Evolutionary conservation across 2,797 vertebrate genomes (phyloP).

Genomic region (Paedocypris micromegethes): DNA sequence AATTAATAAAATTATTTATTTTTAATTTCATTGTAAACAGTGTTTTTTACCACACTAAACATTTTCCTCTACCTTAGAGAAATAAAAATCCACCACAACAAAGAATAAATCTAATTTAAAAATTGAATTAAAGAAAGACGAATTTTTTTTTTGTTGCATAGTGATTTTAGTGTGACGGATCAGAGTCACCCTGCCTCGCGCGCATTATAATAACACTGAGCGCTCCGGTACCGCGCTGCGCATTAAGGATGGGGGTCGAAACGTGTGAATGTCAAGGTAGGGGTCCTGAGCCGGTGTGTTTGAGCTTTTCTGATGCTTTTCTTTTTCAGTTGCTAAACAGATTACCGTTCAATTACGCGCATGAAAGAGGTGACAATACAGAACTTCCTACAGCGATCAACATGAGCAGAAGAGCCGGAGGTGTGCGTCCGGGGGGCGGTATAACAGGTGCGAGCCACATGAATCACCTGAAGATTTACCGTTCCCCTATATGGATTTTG

Average conservation of each 20-base stretch:
- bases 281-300: constrained; percentile 65
- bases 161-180: neutral
- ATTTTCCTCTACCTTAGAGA: too few species aligned
- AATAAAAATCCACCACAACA: too few species aligned
- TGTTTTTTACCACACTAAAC: too few species aligned
- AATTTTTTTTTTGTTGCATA: too few species aligned
- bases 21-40: too few species aligned
- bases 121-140: too few species aligned
- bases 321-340: constrained; percentile 82
- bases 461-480: constrained; percentile 50
- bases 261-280: constrained; percentile 60
- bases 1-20: too few species aligned
- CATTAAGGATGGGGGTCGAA: constrained; percentile 34
- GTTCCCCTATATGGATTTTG: too few species aligned
- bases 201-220: constrained; percentile 29
- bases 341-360: constrained; percentile 69
- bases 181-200: constrained; percentile 22
- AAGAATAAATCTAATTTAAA: too few species aligned
- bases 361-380: constrained; percentile 69
- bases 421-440: constrained; percentile 43
- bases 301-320: constrained; percentile 71
- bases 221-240: constrained; percentile 7
- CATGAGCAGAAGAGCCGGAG: constrained; percentile 56
- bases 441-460: constrained; percentile 63
- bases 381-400: constrained; percentile 71